Base-by-base conservation (phyloP, 1,140 invertebrate genomes). In the Lordiphosa collinella region DNA sequence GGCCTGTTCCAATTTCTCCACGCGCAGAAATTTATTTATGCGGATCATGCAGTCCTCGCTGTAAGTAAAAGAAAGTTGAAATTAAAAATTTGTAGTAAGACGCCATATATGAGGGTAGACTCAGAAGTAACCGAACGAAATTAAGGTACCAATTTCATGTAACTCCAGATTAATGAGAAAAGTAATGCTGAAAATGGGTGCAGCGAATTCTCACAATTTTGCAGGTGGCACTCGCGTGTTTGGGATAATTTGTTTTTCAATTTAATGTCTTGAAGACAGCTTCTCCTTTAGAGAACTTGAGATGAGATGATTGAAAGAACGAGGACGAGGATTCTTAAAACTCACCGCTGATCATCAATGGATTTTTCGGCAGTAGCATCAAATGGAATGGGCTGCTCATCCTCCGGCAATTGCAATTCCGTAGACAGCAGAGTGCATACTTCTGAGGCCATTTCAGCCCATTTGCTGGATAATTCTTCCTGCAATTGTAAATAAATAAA, bases 331-430 rank as follows among this genome's bases (percentile, higher is more conserved):
- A n/a, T 18, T 18, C 16, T 18, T 18, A 6, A 3, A 29, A 57
- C 75, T 89, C 90, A 96, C 95, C 96, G 97, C 90, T 98, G 97
- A 78, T 97, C 93, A 69, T 98, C 96, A 53, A 97, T 94, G 11
- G 93, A 90, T 12, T 92, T 91, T 51, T 97, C 96, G 8, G 94
- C 94, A 4, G 95, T 92, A 2, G 96, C 94, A 91, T 98, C 96
- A 88, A 97, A 98, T 2, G 96, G 96, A 37, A 94, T 38, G 1
- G 90, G 50, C 94, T 91, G 86, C 92, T 88, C 69, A 5, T 86
- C 92, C 51, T 91, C 90, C 7, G 12, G 93, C 90, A 74, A 93
- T 90, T 49, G 87, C 87, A 34, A 80, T 56, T 89, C 90, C 52
- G 89, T 91, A 5, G 61, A 48, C 40, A 98, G 89, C n/a, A 95